Evolutionary conservation across 2,797 vertebrate genomes (phyloP).

Genomic region (Takifugu ocellatus): DNA sequence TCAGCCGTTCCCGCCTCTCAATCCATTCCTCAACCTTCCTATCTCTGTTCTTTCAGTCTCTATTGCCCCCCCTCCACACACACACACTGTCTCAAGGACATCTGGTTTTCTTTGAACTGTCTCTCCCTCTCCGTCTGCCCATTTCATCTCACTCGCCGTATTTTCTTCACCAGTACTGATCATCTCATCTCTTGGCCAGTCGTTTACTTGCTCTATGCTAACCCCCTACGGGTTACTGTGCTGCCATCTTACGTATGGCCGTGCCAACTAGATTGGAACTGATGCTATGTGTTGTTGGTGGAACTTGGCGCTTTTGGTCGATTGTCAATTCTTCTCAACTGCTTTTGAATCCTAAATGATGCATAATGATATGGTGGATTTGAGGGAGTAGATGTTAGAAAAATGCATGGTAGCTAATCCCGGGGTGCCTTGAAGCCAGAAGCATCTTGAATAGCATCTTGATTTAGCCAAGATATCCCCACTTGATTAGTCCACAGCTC

Average conservation of each 20-base stretch:
- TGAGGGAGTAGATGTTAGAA: not conserved
- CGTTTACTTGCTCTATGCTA: conserved; percentile 28
- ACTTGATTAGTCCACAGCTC: too few relatives aligned
- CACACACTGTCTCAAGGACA: conserved; percentile 67
- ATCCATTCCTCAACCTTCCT: conserved; percentile 9
- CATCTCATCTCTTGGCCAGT: conserved; percentile 42
- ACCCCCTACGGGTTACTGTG: too few relatives aligned
- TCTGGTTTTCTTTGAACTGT: conserved; percentile 41
- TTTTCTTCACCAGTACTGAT: conserved; percentile 37
- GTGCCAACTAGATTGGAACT: conserved; percentile 24
- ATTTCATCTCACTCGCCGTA: conserved; percentile 22
- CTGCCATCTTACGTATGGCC: conserved; percentile 26
- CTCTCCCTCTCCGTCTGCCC: conserved; percentile 19
- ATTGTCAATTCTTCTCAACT: not conserved
- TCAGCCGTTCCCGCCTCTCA: conserved; percentile 18
- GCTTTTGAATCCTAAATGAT: not conserved
- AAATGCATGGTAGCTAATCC: too few relatives aligned
- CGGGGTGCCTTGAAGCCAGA: too few relatives aligned
- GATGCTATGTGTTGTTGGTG: conserved; percentile 3
- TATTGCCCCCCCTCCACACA: conserved; percentile 3
- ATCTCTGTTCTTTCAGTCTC: conserved; percentile 12
- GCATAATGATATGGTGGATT: not conserved
- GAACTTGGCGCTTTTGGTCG: conserved; percentile 1
- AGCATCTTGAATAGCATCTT: too few relatives aligned
- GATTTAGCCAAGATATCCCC: too few relatives aligned